Conservation (phyloP, 2,888 invertebrate species). For the Phengaris arion region DNA sequence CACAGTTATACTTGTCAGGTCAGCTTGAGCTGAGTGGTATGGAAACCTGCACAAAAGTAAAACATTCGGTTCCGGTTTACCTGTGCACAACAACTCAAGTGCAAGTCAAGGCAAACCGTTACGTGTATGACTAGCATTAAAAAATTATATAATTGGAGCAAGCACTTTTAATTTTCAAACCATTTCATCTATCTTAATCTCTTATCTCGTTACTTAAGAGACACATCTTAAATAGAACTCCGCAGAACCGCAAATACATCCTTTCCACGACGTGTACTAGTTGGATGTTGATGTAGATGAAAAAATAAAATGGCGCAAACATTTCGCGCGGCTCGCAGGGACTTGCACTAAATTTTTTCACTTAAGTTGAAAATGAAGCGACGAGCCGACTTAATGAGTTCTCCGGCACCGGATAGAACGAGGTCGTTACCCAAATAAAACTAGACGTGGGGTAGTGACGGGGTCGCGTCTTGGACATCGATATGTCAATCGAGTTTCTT, state of each 20-base stretch:
- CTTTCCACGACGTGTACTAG: conserved; percentile 9
- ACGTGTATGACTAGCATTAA: too few species aligned
- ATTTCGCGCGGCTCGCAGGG: conserved; percentile 33
- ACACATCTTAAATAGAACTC: neutral
- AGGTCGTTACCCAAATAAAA: conserved; percentile 36
- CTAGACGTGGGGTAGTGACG: conserved; percentile 26
- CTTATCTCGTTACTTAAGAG: neutral
- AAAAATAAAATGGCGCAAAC: conserved; percentile 28
- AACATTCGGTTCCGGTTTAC: too few species aligned
- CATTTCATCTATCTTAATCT: neutral
- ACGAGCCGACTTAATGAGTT: conserved; percentile 44
- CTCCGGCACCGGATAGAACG: conserved; percentile 34
- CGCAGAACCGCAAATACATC: neutral
- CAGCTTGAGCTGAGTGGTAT: too few species aligned
- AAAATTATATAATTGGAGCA: neutral
- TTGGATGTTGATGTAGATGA: conserved; percentile 20
- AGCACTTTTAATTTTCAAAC: too few species aligned
- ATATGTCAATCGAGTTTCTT: neutral
- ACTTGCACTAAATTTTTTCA: conserved; percentile 42
- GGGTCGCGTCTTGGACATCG: neutral
- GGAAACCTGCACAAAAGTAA: too few species aligned
- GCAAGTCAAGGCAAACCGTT: too few species aligned
- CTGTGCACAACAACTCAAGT: too few species aligned
- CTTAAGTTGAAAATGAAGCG: conserved; percentile 42
- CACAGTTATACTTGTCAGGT: too few species aligned